Base-by-base conservation (phyloP, 2,888 invertebrate species). In the Thereva nobilitata region DNA sequence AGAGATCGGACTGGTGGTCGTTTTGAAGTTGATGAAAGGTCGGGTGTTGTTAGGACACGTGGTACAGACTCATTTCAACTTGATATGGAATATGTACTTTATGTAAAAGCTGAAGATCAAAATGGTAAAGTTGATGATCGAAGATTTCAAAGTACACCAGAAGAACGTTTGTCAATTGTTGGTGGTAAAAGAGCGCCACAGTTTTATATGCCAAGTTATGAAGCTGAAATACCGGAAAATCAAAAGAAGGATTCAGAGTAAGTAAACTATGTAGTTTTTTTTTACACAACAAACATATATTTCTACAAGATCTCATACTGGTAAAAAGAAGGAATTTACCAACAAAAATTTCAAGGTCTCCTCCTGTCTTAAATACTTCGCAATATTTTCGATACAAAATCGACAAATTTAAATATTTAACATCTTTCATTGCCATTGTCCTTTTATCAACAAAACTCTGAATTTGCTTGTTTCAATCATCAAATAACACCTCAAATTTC, bases 171-270 rank as follows among this genome's bases (percentile, higher is more conserved):
- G 64, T 94, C 94, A 71, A 97, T 97, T 77, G 93, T 96, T 34
- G 97, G 97, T n/a, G 98, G 97, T 67, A 95, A 97, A 78, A 85
- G 97, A 42, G 93, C 96, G 0, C 99, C 99, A 0, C 98, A 99
- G 82, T 98, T 99, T 83, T 97, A 95, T 80, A 89, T 97, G 86
- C 91, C 92, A 5, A 91, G 92, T 74, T 99, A 98, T 80, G 92
- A 93, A 77, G 95, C 96, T 0, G 94, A 94, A 78, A 96, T 98
- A 72, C 94, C 95, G 1, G 98, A 99, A 82, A 96, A 96, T 80
- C 94, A 95, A 83, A 94, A 93, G 80, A 95, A 95, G 81, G 96
- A 96, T 81, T 94, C 95, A 55, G 96, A 95, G 96, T 97, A 84
- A 90, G 93, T 86, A 69, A 23, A 23, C 23, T 23, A 23, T 23